Evolutionary conservation across 2,113 vertebrate genomes (phyloP), one percentile per base, ranked within the genome.

Genomic region (Sardina pilchardus): DNA sequence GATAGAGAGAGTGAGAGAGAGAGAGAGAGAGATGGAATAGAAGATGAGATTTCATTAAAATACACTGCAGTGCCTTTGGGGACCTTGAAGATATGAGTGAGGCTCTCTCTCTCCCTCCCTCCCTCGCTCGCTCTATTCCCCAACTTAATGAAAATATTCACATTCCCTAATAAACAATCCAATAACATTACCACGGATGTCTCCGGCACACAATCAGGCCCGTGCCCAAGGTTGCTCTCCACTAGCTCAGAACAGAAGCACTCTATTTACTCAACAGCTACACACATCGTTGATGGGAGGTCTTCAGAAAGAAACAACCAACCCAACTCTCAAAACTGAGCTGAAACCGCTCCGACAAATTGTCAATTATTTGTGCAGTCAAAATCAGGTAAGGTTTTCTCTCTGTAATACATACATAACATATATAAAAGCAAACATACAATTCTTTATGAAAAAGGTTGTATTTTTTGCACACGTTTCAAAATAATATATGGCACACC

Each of bases 21-120:
- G 56, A 30, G 48, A 0, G 26, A 24, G 2, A 1, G n/a, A 85
- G 50, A 50, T 59, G 56, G 48, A 50, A 67, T 83, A 78, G 56
- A 9, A 82, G 59, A 87, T 85, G 84, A 85, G 53, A 82, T 63
- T 81, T 85, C 21, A 86, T 82, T 86, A 75, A 84, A 83, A 86
- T 84, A 82, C 82, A 45, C 63, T 30, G 53, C 63, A 17, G 56
- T 82, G 47, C 63, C 53, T 82, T 50, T 75, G 53, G 82, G 83
- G 26, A 84, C 63, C 83, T 34, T 84, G 39, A 34, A 80, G 59
- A 50, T 86, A 85, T 75, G 36, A 43, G 59, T 80, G 19, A 53
- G 56, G 80, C 24, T 30, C 19, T 36, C 83, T n/a, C n/a, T n/a
- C n/a, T n/a, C 47, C 47, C 83, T 85, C 45, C 30, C 81, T 53